Evolutionary conservation across 35 echinoderm and acorn worm species (phyloP), one percentile per base, ranked within the genome.

Genomic region (Anneissia japonica): DNA sequence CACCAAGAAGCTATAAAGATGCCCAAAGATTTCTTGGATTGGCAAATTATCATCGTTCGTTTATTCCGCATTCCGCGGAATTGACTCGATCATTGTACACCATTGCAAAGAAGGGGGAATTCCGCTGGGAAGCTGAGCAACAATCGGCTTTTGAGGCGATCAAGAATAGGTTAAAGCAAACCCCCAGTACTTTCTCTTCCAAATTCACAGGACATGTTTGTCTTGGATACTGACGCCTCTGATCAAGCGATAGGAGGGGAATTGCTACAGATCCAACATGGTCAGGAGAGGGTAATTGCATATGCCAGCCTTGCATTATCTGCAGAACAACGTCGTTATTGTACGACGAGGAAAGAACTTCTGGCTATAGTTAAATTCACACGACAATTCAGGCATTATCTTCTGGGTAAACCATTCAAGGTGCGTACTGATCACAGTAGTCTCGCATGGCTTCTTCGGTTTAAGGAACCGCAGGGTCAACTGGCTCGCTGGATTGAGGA

Each of bases 1-100:
- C 75, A 73, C 90, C 84, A 7, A 19, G 35, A 46, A 87, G 28
- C 32, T 55, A 87, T 4, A 88, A 31, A 46, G 73, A 92, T 72
- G 33, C 88, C 13, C 10, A 79, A 76, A 92, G 90, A 45, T 92
- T 81, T 33, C 55, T 87, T 14, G 85, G 90, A 51, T 74, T 93
- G 5, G 85, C 46, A 35, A 80, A 75, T 3, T 93, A 93, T 39
- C 89, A 93, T 74, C 32, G 91, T 0, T 72, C 82, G 19, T 93
- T 93, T 46, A 82, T 93, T 0, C 4, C 4, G 0, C 33, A 77
- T 6, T 93, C 86, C 74, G 39, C 91, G 0, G 29, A 7, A 21
- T 85, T 93, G 45, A 86, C 86, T 0, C 30, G 31, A 5, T 86
- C 86, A 0, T 74, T 93, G 29, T 77, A n/a, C n/a, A n/a, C n/a